phyloP scores from a whole-genome alignment of 2,888 invertebrate species.

The Lamellibrachia satsuma region DNA sequence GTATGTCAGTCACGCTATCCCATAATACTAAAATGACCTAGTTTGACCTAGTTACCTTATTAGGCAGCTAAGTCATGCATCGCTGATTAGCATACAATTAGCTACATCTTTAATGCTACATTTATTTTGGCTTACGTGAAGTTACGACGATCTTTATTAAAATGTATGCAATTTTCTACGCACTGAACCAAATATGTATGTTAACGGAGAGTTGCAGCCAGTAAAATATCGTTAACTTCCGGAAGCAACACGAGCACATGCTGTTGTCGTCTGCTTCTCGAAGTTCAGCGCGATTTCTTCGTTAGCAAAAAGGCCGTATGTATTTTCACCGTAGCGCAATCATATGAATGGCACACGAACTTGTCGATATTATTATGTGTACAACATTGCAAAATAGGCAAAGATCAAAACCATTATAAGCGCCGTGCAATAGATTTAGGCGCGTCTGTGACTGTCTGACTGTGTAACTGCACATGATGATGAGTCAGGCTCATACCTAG shows the following conservation, averaged over 20 bases:
- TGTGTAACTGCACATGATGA: background rate
- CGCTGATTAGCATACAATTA: background rate
- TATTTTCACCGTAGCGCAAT: background rate
- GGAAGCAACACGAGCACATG: slow-evolving; percentile 1
- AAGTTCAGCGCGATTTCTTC: background rate
- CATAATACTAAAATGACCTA: background rate
- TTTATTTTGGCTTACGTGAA: background rate
- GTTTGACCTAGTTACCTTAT: slow-evolving; percentile 17
- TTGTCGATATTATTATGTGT: background rate
- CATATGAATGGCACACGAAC: background rate
- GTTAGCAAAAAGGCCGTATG: background rate
- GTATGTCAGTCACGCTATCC: slow-evolving; percentile 10
- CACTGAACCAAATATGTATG: background rate
- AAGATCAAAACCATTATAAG: background rate
- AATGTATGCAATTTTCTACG: background rate
- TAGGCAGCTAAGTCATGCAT: background rate
- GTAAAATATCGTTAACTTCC: background rate
- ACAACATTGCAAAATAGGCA: background rate
- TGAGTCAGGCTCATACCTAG: no score
- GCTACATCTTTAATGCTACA: background rate
- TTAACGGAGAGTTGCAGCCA: background rate
- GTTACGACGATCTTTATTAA: background rate
- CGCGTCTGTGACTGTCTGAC: background rate
- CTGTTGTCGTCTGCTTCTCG: background rate
- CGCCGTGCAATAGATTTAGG: background rate